Conservation (phyloP, 2,113 vertebrate genomes). For the Synodontis membranacea region DNA sequence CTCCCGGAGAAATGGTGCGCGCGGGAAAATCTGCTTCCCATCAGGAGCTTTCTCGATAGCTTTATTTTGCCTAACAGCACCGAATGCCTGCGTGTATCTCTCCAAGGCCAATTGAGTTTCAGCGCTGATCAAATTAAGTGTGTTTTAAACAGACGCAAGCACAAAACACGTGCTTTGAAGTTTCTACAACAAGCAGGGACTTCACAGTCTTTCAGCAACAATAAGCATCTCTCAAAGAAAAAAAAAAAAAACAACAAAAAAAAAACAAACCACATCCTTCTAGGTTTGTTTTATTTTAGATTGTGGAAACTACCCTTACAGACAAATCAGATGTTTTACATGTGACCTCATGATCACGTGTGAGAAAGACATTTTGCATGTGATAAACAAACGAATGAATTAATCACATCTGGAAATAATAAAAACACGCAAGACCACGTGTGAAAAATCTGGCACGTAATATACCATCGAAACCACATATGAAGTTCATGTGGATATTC, state of each 20-base stretch:
- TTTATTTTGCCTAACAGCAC: conserved; percentile 46
- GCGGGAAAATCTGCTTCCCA: conserved; percentile 57
- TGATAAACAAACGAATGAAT: not conserved
- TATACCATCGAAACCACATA: not conserved
- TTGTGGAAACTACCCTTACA: not conserved
- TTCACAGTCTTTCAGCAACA: not conserved
- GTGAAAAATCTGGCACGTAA: not conserved
- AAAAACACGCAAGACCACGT: not conserved
- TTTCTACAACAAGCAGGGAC: conserved; percentile 35
- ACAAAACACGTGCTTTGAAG: conserved; percentile 20
- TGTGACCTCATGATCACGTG: not conserved
- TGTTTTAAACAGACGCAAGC: conserved; percentile 52
- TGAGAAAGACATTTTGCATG: not conserved
- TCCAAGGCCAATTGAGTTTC: conserved; percentile 59
- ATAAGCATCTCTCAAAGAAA: conserved; percentile 12
- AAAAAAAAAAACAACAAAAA: too few species aligned
- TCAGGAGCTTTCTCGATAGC: conserved; percentile 55
- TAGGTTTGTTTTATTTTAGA: not conserved
- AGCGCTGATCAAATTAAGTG: conserved; percentile 55
- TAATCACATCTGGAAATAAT: not conserved
- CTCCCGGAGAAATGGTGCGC: conserved; percentile 53
- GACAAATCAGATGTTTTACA: not conserved
- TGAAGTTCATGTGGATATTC: not conserved
- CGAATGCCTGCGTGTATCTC: conserved; percentile 58
- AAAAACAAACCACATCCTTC: not conserved